Conservation (phyloP, 2,888 invertebrate species). For the Caenorhabditis afra region DNA sequence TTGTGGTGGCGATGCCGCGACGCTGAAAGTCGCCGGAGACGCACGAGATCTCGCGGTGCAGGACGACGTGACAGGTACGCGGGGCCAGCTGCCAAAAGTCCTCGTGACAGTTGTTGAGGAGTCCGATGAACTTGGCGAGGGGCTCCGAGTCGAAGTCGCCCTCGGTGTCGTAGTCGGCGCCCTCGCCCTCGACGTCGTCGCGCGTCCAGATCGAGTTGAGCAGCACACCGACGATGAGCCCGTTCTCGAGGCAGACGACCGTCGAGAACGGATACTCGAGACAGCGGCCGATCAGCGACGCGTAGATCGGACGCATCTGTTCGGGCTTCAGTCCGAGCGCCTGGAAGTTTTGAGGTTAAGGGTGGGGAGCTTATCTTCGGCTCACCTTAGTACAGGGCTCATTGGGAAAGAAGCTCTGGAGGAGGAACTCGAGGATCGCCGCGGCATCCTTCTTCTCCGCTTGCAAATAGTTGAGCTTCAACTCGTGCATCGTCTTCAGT, state of each 20-base stretch:
- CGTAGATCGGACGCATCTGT: constrained; percentile 34
- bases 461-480: constrained; percentile 7
- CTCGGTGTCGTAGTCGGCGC: constrained; percentile 34
- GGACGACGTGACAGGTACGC: constrained; percentile 18
- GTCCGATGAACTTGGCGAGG: constrained; percentile 26
- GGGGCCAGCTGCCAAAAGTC: constrained; percentile 50
- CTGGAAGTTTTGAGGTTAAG: constrained; percentile 8
- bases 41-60: constrained; percentile 51
- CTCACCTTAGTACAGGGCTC: constrained; percentile 40
- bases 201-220: constrained; percentile 53
- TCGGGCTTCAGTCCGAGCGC: constrained; percentile 24
- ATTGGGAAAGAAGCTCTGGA: constrained; percentile 22
- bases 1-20: constrained; percentile 44
- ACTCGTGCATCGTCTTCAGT: constrained; percentile 1
- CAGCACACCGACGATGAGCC: constrained; percentile 35
- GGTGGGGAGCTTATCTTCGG: not conserved
- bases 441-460: constrained; percentile 27
- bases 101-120: constrained; percentile 49
- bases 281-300: constrained; percentile 30
- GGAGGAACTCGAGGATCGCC: constrained; percentile 21
- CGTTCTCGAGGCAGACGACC: constrained; percentile 24
- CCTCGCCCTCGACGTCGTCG: constrained; percentile 22
- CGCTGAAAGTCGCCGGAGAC: constrained; percentile 35
- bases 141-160: constrained; percentile 26
- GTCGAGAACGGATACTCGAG: constrained; percentile 56